These are phyloP conservation scores for Sinocyclocheilus maitianheensis DNA, from an alignment of 2,113 vertebrate genomes.

Conservation along the genomic window DNA sequence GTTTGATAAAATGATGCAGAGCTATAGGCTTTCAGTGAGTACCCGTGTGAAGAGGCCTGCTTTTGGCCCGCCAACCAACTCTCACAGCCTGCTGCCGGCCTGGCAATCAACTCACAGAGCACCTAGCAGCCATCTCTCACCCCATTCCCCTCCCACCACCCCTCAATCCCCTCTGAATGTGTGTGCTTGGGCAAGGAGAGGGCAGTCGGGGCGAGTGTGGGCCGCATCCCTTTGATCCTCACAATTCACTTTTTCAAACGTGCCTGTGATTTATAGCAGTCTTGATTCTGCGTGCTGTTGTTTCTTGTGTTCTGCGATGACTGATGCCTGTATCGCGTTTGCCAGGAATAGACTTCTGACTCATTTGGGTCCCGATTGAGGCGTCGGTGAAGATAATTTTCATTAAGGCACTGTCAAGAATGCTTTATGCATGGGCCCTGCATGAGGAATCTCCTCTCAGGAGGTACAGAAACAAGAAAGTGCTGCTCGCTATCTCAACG, in stretches of 20 bases:
- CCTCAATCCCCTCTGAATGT: conserved; percentile 60
- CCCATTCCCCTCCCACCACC: conserved; percentile 34
- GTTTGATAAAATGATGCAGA: conserved; percentile 99
- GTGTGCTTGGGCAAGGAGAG: conserved; percentile 61
- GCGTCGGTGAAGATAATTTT: conserved; percentile 23
- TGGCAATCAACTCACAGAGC: conserved; percentile 74
- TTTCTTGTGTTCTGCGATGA: conserved; percentile 41
- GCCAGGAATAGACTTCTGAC: conserved; percentile 34
- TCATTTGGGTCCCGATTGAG: conserved; percentile 35
- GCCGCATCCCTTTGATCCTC: conserved; percentile 9
- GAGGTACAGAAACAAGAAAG: conserved; percentile 30
- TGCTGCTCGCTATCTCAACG: background rate
- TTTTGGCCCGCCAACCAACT: conserved; percentile 56
- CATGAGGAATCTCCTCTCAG: conserved; percentile 25
- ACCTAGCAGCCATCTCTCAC: conserved; percentile 68
- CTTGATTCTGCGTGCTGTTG: conserved; percentile 36
- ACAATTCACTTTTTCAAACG: conserved; percentile 23
- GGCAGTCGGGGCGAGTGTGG: conserved; percentile 37
- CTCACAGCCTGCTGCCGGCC: conserved; percentile 57
- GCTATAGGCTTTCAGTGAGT: conserved; percentile 99
- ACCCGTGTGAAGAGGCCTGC: conserved; percentile 69
- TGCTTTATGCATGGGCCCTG: conserved; percentile 34
- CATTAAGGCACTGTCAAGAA: conserved; percentile 35
- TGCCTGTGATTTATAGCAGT: conserved; percentile 19
- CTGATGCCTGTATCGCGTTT: conserved; percentile 33